A percentile compares a stretch with the other conserved stretches of the same genome.
These are phyloP conservation scores for Isoperla grammatica DNA, from an alignment of 2,888 invertebrate genomes.

Conservation along the genomic window DNA sequence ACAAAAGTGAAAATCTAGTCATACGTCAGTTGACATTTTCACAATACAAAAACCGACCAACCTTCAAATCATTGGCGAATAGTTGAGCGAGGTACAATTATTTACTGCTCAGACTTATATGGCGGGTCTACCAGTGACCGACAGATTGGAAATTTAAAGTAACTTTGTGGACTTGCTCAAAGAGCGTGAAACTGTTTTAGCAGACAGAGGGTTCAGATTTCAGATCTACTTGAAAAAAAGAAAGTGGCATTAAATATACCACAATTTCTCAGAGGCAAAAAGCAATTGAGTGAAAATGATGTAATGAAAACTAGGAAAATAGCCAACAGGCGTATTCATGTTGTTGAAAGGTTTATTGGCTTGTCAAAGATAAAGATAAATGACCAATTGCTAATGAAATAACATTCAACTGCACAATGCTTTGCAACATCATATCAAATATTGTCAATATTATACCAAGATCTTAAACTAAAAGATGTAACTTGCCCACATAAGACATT, in stretches of 20 bases:
- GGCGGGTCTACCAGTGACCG: not conserved
- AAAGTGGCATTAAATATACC: not conserved
- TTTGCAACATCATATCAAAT: not conserved
- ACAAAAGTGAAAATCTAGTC: not conserved
- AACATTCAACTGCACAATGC: not conserved
- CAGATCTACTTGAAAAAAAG: not conserved
- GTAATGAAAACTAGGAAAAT: not conserved
- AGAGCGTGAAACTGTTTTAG: not conserved
- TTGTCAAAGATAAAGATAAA: not conserved
- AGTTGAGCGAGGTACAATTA: not conserved
- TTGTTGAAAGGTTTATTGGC: not conserved
- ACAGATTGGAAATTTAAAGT: not conserved
- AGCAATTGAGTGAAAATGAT: not conserved
- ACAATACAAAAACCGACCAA: not conserved
- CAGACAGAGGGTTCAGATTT: not conserved
- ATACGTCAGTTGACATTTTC: not conserved
- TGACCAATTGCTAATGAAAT: not conserved
- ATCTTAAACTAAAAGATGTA: not conserved
- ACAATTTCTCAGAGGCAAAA: not conserved
- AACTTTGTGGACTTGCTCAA: not conserved
- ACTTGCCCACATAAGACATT: too few relatives aligned
- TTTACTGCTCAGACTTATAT: not conserved
- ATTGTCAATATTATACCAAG: not conserved
- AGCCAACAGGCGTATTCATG: not conserved
- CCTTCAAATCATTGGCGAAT: not conserved